Percentiles rank a stretch among this genome's conserved stretches.
These are phyloP conservation scores for Bolborhynchus lineola DNA, from an alignment of 2,113 vertebrate genomes.

Conservation along the genomic window DNA sequence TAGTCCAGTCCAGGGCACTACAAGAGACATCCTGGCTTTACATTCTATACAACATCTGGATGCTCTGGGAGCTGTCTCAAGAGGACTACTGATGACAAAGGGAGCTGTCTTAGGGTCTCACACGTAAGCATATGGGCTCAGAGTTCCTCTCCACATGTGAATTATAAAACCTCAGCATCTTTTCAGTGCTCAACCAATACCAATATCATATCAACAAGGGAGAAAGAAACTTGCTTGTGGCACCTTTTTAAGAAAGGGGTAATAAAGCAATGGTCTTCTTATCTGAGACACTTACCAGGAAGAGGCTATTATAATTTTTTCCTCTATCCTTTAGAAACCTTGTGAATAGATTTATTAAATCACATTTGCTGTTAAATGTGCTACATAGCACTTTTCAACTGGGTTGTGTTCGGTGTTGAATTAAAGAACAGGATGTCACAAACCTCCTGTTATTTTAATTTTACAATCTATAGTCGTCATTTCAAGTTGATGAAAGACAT, in stretches of 20 bases:
- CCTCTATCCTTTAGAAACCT: conserved; percentile 11
- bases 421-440: neutral
- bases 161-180: neutral
- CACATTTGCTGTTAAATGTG: conserved; percentile 33
- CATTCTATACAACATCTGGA: neutral
- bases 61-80: neutral
- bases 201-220: neutral
- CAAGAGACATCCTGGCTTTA: neutral
- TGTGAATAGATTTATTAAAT: conserved; percentile 42
- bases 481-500: conserved; percentile 21
- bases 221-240: neutral
- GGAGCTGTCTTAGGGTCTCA: neutral
- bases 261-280: neutral
- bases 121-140: neutral
- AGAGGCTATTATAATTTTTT: neutral
- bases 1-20: neutral
- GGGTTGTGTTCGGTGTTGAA: neutral
- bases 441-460: conserved; percentile 48
- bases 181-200: neutral
- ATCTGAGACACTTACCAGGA: neutral
- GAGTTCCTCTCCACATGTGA: neutral
- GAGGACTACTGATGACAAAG: neutral
- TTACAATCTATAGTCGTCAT: conserved; percentile 15
- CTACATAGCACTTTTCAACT: conserved; percentile 8
- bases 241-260: neutral